Conservation (phyloP, 1,140 invertebrate species). For the Drosophila persimilis region DNA sequence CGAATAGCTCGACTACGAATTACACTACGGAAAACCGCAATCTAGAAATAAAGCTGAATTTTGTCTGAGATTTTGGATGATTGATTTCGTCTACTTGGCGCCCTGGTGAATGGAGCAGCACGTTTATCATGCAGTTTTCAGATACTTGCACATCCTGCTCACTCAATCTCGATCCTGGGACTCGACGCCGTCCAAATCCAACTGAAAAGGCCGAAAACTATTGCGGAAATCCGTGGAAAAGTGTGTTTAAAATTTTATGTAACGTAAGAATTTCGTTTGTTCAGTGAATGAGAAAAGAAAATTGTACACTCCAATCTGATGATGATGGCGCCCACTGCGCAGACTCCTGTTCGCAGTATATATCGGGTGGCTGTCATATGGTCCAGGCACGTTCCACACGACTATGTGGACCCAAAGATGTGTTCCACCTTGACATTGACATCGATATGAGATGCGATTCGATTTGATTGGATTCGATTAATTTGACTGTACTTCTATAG, state of each 20-base stretch:
- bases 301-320: constrained; percentile 48
- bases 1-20: constrained; percentile 6
- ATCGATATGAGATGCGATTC: constrained; percentile 27
- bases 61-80: constrained; percentile 27
- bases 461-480: constrained; percentile 19
- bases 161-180: constrained; percentile 11
- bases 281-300: constrained; percentile 53
- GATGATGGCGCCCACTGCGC: constrained; percentile 36
- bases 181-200: neutral
- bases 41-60: constrained; percentile 44
- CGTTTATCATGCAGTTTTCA: constrained; percentile 34
- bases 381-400: constrained; percentile 34
- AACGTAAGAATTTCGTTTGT: constrained; percentile 45
- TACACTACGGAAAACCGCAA: constrained; percentile 6
- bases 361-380: constrained; percentile 52
- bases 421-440: constrained; percentile 19
- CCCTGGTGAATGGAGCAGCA: constrained; percentile 19
- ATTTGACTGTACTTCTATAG: too few species aligned
- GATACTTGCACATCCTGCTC: constrained; percentile 50
- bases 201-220: constrained; percentile 2
- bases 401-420: neutral
- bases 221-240: constrained; percentile 16
- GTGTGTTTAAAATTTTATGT: constrained; percentile 42
- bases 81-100: constrained; percentile 30
- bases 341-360: constrained; percentile 40